These are phyloP conservation scores for Ochotona curzoniae DNA, from an alignment of 2,113 vertebrate species.

Conservation along the genomic window DNA sequence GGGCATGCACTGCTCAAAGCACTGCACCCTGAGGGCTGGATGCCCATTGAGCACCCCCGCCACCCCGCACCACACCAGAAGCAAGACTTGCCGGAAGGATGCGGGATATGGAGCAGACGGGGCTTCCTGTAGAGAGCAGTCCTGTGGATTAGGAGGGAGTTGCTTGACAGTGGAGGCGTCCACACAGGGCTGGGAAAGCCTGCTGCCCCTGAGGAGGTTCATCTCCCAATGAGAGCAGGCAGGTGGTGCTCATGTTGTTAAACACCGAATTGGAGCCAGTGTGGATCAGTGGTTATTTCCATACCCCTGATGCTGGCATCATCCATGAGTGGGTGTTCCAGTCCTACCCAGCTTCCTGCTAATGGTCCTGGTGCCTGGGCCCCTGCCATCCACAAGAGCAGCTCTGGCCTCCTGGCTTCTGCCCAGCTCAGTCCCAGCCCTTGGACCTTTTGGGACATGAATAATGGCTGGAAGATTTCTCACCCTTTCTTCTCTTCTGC, in stretches of 20 bases:
- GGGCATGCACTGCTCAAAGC: not conserved
- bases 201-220: not conserved
- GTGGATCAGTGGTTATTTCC: no score
- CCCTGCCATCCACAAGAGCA: no score
- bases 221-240: constrained; percentile 37
- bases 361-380: no score
- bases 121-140: not conserved
- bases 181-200: not conserved
- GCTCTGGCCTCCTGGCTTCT: no score
- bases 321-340: no score
- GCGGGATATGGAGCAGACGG: not conserved
- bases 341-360: no score
- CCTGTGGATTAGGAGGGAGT: not conserved
- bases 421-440: no score
- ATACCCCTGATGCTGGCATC: no score
- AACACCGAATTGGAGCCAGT: not conserved
- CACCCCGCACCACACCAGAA: no score
- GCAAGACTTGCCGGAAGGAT: not conserved
- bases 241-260: constrained; percentile 34
- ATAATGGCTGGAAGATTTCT: no score
- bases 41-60: not conserved
- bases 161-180: not conserved
- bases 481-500: no score
- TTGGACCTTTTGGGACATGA: no score
- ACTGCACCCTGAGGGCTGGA: not conserved